Evolutionary conservation across 1,140 invertebrate genomes (phyloP).

Genomic region (Platorchestia sp.): DNA sequence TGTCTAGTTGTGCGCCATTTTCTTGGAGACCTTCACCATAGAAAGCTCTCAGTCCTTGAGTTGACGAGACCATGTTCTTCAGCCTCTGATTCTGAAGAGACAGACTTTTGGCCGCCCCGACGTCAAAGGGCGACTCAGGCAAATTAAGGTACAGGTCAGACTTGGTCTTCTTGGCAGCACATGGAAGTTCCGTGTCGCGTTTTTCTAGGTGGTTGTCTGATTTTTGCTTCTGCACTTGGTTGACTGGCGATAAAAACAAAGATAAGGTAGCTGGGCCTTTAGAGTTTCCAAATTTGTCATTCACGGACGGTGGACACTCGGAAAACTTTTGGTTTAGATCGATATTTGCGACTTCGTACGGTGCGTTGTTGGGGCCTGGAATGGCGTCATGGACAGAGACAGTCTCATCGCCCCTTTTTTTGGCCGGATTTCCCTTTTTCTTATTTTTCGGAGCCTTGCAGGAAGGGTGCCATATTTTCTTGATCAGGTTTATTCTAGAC

Average conservation of each 20-base stretch:
- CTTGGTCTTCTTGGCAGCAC: background rate
- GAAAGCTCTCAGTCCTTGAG: background rate
- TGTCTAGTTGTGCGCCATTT: background rate
- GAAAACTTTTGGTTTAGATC: background rate
- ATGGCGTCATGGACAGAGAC: background rate
- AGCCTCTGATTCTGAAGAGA: conserved; percentile 1
- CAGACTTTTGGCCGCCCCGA: background rate
- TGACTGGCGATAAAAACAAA: background rate
- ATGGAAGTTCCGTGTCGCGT: background rate
- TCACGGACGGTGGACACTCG: background rate
- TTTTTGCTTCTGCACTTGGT: background rate
- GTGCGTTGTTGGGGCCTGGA: background rate
- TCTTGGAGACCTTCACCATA: background rate
- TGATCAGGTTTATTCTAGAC: conserved; percentile 18
- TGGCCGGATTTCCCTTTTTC: background rate
- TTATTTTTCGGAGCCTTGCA: background rate
- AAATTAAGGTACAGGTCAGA: background rate
- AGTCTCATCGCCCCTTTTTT: background rate
- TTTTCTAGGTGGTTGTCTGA: background rate
- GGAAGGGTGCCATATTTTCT: conserved; percentile 36
- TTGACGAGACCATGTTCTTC: background rate
- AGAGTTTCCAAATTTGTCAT: background rate
- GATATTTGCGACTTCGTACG: background rate
- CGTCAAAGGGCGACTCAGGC: background rate
- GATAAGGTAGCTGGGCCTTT: background rate